These are phyloP conservation scores for Pollimyrus isidori DNA, from an alignment of 2,113 vertebrate species.

Conservation along the genomic window DNA sequence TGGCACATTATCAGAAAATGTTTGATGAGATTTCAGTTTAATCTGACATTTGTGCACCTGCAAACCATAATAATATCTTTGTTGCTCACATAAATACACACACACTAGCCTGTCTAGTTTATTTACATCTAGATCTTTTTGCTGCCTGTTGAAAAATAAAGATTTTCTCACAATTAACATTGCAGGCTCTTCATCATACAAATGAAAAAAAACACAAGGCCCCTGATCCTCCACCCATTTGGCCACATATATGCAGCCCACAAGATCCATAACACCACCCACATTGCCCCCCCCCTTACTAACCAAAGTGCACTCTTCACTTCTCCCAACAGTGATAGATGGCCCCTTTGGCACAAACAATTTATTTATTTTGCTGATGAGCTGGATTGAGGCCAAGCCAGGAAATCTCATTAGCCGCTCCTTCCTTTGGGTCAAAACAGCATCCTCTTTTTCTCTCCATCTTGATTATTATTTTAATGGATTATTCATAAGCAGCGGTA, in stretches of 20 bases:
- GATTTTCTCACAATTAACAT: not conserved
- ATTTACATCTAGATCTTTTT: not conserved
- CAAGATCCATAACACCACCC: not conserved
- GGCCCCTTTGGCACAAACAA: constrained; percentile 5
- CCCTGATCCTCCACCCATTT: not conserved
- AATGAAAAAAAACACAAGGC: not conserved
- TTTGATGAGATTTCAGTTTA: not conserved
- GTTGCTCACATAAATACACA: not conserved
- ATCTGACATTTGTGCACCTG: not conserved
- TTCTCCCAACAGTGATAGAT: not conserved
- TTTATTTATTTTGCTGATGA: constrained; percentile 14
- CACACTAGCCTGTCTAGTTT: not conserved
- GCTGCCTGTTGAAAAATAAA: not conserved
- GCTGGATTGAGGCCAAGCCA: constrained; percentile 9
- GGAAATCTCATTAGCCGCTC: constrained; percentile 25
- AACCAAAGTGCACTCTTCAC: not conserved
- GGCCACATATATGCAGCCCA: not conserved
- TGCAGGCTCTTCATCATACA: not conserved
- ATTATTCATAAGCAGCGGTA: constrained; percentile 4
- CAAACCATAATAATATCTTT: not conserved
- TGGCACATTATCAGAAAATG: not conserved
- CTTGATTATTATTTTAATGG: constrained; percentile 13
- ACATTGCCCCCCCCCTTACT: not conserved
- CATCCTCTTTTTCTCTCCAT: not conserved
- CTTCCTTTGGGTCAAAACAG: constrained; percentile 17